These are phyloP conservation scores for Euwallacea fornicatus DNA, from an alignment of 1,140 invertebrate genomes.

Conservation along the genomic window DNA sequence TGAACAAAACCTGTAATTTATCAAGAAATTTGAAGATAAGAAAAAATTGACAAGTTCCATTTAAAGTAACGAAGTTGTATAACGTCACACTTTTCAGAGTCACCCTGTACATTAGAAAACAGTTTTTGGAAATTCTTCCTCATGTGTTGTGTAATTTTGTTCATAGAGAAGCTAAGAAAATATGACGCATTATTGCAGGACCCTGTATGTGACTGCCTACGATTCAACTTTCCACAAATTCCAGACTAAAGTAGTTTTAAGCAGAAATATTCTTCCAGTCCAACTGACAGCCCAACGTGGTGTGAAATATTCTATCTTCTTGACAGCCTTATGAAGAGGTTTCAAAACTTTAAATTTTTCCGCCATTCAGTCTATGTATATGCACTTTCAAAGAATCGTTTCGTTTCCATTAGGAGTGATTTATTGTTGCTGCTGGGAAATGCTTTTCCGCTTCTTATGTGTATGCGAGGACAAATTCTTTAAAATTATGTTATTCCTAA, in stretches of 20 bases:
- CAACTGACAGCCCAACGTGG: background rate
- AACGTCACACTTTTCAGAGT: too few relatives aligned
- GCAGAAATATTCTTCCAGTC: background rate
- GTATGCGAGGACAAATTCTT: background rate
- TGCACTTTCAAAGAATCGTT: background rate
- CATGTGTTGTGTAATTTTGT: too few relatives aligned
- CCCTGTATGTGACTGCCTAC: too few relatives aligned
- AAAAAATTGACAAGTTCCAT: too few relatives aligned
- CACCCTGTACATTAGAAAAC: too few relatives aligned
- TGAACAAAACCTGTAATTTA: too few relatives aligned
- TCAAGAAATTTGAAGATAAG: too few relatives aligned
- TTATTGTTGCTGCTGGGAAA: background rate
- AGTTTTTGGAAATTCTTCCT: too few relatives aligned
- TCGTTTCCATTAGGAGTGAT: background rate
- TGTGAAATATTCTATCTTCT: background rate
- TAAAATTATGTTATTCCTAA: background rate
- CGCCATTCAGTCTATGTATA: slow-evolving; percentile 4
- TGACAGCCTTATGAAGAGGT: slow-evolving; percentile 3
- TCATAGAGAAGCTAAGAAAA: too few relatives aligned
- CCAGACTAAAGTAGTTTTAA: background rate
- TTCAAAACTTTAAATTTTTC: slow-evolving; percentile 11
- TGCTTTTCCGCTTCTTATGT: background rate
- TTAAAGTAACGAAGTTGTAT: too few relatives aligned
- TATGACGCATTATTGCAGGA: too few relatives aligned
- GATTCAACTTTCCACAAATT: too few relatives aligned